Evolutionary conservation across 2,797 vertebrate genomes (phyloP).

Genomic region (Ataeniobius toweri): DNA sequence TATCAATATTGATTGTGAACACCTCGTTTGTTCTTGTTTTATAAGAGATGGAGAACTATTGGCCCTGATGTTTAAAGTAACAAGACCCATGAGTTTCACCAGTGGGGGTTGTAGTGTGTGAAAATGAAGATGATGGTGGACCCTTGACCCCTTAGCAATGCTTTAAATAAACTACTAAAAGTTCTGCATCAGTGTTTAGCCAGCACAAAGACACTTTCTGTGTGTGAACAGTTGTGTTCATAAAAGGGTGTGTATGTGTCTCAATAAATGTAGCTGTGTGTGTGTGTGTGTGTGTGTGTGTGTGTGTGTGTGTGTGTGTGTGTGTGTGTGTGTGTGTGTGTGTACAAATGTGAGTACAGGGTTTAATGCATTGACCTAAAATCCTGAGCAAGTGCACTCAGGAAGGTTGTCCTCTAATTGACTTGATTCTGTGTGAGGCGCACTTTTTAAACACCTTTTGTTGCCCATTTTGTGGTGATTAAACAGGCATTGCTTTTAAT

Average conservation of each 20-base stretch:
- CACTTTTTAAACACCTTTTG: slow-evolving; percentile 76
- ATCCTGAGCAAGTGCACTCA: slow-evolving; percentile 64
- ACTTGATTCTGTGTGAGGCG: slow-evolving; percentile 71
- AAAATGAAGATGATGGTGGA: slow-evolving; percentile 64
- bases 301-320: slow-evolving; percentile 22
- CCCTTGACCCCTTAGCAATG: slow-evolving; percentile 61
- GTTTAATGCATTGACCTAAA: slow-evolving; percentile 69
- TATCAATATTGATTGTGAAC: not conserved
- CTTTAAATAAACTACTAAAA: slow-evolving; percentile 68
- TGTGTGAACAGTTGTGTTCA: not conserved
- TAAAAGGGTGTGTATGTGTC: slow-evolving; percentile 3
- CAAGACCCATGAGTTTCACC: not conserved
- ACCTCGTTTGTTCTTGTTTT: not conserved
- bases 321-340: slow-evolving; percentile 10
- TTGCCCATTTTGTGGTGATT: slow-evolving; percentile 71
- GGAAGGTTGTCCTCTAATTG: slow-evolving; percentile 75
- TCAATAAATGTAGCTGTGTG: slow-evolving; percentile 8
- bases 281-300: slow-evolving; percentile 17
- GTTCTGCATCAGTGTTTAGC: slow-evolving; percentile 62
- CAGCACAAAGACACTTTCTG: slow-evolving; percentile 25
- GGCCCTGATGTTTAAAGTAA: not conserved
- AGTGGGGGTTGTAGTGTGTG: slow-evolving; percentile 4
- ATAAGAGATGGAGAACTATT: not conserved
- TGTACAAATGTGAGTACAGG: slow-evolving; percentile 28
- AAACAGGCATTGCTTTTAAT: slow-evolving; percentile 71